These are phyloP conservation scores for Babyrousa celebensis DNA, from an alignment of 2,797 vertebrate species.

Conservation along the genomic window DNA sequence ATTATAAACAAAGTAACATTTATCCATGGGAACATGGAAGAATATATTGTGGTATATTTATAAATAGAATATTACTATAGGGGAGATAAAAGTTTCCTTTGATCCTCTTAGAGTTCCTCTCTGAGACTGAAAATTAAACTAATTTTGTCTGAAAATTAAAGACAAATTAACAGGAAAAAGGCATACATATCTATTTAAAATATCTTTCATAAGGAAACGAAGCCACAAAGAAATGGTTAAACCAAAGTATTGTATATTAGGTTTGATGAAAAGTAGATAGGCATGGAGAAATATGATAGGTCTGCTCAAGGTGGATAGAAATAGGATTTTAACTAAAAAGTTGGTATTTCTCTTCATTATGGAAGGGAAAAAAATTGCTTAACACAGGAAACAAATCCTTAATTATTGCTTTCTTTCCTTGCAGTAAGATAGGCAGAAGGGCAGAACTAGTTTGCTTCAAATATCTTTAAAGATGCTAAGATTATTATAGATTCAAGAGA, in stretches of 20 bases:
- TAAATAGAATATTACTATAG: neutral
- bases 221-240: neutral
- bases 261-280: neutral
- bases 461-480: neutral
- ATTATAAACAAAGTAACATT: neutral
- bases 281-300: neutral
- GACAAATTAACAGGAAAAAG: neutral
- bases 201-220: neutral
- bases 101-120: neutral
- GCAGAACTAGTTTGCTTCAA: neutral
- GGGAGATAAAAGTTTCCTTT: neutral
- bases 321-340: neutral
- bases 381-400: neutral
- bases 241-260: neutral
- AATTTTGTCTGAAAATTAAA: neutral
- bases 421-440: neutral
- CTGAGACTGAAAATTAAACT: neutral
- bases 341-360: neutral
- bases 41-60: neutral
- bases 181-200: neutral
- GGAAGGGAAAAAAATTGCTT: neutral
- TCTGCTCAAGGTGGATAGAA: neutral
- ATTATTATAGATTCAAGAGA: conserved; percentile 35
- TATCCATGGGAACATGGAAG: neutral
- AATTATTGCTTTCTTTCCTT: neutral